Conservation (phyloP, 2,888 invertebrate genomes). For the Phyllotreta cruciferae region DNA sequence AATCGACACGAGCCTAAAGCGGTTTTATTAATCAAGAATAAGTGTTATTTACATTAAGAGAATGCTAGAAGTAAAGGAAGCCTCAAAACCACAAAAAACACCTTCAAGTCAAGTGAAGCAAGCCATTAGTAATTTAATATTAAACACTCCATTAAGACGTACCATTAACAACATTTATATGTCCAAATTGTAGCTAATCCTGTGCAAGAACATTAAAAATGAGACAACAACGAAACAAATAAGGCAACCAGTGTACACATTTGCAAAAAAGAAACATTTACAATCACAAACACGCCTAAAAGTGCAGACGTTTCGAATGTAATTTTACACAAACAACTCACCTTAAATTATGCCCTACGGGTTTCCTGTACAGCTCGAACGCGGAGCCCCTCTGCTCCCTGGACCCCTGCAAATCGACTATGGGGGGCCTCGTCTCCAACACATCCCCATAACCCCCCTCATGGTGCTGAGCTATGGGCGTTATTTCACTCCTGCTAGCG, state of each 20-base stretch:
- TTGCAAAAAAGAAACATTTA: conserved; percentile 34
- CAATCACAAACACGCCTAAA: conserved; percentile 23
- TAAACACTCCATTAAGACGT: conserved; percentile 7
- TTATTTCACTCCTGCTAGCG: conserved; percentile 58
- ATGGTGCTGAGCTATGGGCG: conserved; percentile 51
- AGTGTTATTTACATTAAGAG: too few relatives aligned
- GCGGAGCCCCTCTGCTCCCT: conserved; percentile 92
- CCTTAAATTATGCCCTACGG: conserved; percentile 85
- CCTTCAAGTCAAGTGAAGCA: not conserved
- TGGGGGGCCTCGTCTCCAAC: conserved; percentile 52
- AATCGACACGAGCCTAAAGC: too few relatives aligned
- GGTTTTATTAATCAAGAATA: too few relatives aligned
- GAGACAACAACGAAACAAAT: conserved; percentile 35
- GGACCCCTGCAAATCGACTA: conserved; percentile 79
- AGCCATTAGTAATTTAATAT: too few relatives aligned
- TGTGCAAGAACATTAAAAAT: conserved; percentile 40
- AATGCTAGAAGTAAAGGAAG: too few relatives aligned
- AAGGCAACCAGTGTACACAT: conserved; percentile 56
- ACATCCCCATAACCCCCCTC: conserved; percentile 50
- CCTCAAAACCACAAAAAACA: not conserved
- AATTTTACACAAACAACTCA: conserved; percentile 56
- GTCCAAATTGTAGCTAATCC: conserved; percentile 53
- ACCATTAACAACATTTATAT: conserved; percentile 22
- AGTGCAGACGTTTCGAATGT: conserved; percentile 6
- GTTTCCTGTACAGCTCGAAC: conserved; percentile 93